phyloP scores from a whole-genome alignment of 2,797 vertebrate species.

The Brotula barbata region DNA sequence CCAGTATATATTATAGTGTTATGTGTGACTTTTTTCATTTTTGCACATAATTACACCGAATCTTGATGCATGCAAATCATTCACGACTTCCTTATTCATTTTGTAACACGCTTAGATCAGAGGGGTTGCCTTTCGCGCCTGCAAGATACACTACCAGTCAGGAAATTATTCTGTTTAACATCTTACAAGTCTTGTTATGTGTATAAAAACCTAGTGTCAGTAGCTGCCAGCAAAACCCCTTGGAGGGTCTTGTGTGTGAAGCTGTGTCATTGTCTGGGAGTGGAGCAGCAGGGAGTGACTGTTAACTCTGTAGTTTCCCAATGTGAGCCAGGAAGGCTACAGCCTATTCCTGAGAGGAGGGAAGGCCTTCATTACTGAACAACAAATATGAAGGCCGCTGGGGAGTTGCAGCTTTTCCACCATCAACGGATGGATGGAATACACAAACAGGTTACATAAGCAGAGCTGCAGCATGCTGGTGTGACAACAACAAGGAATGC shows the following conservation, averaged over 20 bases:
- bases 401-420: constrained; percentile 53
- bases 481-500: constrained; percentile 24
- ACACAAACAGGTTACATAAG: constrained; percentile 61
- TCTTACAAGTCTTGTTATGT: constrained; percentile 18
- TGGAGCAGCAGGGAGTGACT: constrained; percentile 31
- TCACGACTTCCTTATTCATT: constrained; percentile 15
- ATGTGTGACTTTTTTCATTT: constrained; percentile 13
- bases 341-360: constrained; percentile 57
- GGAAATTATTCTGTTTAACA: constrained; percentile 24
- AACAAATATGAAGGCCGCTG: constrained; percentile 49
- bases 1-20: constrained; percentile 23
- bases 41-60: constrained; percentile 7
- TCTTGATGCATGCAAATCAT: neutral
- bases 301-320: constrained; percentile 62
- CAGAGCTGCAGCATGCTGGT: constrained; percentile 42
- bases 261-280: constrained; percentile 52
- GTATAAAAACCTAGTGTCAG: constrained; percentile 39
- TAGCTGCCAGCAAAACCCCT: constrained; percentile 49
- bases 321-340: constrained; percentile 58
- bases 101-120: constrained; percentile 20
- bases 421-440: constrained; percentile 40
- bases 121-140: neutral
- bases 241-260: constrained; percentile 40
- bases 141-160: neutral
- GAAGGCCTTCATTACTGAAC: constrained; percentile 65